These are phyloP conservation scores for Metalampra italica DNA, from an alignment of 2,888 invertebrate species.

Conservation along the genomic window DNA sequence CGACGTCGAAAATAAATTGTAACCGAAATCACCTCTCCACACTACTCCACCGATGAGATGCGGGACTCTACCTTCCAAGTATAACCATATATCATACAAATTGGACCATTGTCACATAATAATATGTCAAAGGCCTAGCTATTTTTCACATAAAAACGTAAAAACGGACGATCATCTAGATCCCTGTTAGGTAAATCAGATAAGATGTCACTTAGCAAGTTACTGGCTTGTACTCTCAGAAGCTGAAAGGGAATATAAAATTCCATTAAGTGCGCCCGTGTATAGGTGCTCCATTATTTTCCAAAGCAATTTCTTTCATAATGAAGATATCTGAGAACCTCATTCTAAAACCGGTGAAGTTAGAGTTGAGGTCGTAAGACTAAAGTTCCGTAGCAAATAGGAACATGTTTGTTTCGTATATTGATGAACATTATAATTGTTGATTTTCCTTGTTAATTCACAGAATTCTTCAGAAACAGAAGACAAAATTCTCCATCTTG, in stretches of 20 bases:
- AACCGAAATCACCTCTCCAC: too few species aligned
- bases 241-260: constrained; percentile 1
- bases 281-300: constrained; percentile 10
- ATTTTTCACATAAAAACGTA: not conserved
- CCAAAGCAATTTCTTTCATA: constrained; percentile 35
- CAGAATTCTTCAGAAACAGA: too few species aligned
- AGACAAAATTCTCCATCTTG: too few species aligned
- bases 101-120: too few species aligned
- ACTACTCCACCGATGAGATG: too few species aligned
- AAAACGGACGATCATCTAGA: not conserved
- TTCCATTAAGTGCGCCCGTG: not conserved
- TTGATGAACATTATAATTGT: too few species aligned
- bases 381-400: not conserved
- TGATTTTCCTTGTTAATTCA: too few species aligned
- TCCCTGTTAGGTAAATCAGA: not conserved
- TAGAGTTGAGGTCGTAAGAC: not conserved
- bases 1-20: too few species aligned
- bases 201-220: not conserved
- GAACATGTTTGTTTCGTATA: too few species aligned
- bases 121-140: too few species aligned
- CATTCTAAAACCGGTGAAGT: constrained; percentile 20
- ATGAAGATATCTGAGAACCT: constrained; percentile 32
- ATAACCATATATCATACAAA: too few species aligned
- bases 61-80: too few species aligned
- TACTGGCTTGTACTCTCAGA: not conserved